Conservation (phyloP, 2,113 vertebrate species). For the Tursiops truncatus region DNA sequence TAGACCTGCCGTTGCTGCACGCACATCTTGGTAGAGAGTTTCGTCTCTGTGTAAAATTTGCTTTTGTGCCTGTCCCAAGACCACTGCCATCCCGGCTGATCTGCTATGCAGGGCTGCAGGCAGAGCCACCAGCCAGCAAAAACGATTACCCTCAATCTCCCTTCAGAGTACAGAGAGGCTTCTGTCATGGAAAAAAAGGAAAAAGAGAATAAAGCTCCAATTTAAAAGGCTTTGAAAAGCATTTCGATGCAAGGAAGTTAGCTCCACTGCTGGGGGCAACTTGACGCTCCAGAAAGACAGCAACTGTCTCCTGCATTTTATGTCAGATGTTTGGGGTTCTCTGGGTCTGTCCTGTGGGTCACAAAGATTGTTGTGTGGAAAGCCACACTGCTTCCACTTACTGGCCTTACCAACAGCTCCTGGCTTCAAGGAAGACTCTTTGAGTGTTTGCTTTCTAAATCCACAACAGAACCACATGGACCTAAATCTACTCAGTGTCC, state of each 20-base stretch:
- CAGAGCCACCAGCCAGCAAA: neutral
- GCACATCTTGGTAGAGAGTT: neutral
- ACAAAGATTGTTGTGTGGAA: neutral
- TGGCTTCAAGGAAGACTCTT: conserved; percentile 2
- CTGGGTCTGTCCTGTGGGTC: neutral
- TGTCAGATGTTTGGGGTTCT: neutral
- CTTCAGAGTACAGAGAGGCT: conserved; percentile 37
- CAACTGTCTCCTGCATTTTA: neutral
- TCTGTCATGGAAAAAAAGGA: conserved; percentile 3
- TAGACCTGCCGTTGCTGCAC: neutral
- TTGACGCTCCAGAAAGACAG: neutral
- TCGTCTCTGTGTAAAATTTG: neutral
- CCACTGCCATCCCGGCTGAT: neutral
- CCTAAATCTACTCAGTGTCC: neutral
- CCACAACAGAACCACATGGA: neutral
- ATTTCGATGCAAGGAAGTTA: neutral
- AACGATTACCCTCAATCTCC: neutral
- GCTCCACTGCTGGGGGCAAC: neutral
- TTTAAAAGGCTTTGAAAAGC: conserved; percentile 51
- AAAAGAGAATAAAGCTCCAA: conserved; percentile 43
- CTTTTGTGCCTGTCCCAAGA: neutral
- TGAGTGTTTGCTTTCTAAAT: conserved; percentile 43
- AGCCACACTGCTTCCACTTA: conserved; percentile 35
- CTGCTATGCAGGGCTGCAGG: neutral
- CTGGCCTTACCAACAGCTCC: conserved; percentile 15